Percentiles rank a stretch among this genome's conserved stretches.
Evolutionary conservation across 2,113 vertebrate genomes (phyloP).

Genomic region (Hyperopisus bebe): DNA sequence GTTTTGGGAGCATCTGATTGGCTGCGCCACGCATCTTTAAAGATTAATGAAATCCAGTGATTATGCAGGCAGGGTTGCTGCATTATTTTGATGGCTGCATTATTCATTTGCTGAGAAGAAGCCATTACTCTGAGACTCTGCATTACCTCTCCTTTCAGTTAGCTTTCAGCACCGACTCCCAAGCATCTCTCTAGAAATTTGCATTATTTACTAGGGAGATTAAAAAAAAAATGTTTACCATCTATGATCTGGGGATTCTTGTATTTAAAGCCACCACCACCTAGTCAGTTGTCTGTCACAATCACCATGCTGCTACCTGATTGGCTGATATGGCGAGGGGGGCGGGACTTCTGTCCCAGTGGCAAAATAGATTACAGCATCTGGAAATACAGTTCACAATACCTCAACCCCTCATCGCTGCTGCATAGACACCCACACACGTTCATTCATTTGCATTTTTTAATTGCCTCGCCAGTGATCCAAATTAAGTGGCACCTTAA

Average conservation of each 20-base stretch:
- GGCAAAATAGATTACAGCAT: background rate
- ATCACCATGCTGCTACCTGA: background rate
- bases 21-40: background rate
- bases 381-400: background rate
- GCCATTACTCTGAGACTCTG: background rate
- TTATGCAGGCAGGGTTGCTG: background rate
- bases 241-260: background rate
- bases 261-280: background rate
- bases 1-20: background rate
- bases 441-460: background rate
- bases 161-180: background rate
- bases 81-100: background rate
- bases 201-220: background rate
- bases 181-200: background rate
- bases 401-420: background rate
- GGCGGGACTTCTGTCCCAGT: background rate
- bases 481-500: background rate
- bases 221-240: background rate
- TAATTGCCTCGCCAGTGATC: background rate
- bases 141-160: background rate
- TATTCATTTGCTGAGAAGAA: conserved; percentile 9
- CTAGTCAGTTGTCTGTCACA: background rate
- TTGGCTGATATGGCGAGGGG: background rate
- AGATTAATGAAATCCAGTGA: background rate
- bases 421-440: background rate